Base-by-base conservation (phyloP, 2,797 vertebrate genomes). In the Epinephelus malabaricus region DNA sequence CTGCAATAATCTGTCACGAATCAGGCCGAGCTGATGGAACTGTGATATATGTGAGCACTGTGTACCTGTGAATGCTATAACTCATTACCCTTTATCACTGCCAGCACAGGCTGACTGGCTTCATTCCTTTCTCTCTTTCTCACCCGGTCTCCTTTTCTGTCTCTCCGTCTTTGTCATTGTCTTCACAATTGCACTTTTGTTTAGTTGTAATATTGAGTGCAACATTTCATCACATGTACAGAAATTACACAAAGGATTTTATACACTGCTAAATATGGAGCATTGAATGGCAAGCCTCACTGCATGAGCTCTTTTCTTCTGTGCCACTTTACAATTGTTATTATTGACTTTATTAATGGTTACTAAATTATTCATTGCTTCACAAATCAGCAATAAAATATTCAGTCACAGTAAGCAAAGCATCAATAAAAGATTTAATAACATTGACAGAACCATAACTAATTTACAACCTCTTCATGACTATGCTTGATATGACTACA, bases 41-140 rank as follows among this genome's bases (percentile, higher is more conserved):
- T 89, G 90, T 86, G 89, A 92, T 88, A 77, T 85, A 85, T 90
- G 90, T 75, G 89, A 93, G 86, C 86, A 78, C 79, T 76, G 76
- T 92, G 92, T 93, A 92, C 90, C 93, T 93, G 93, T 92, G 92
- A 93, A 92, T 30, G 83, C 83, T 90, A 68, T 78, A 90, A 91
- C 90, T 92, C 89, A 90, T 91, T 91, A 88, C 73, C 87, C 87
- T 91, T 86, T 76, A 91, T 91, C 88, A 87, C 86, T 86, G 86
- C 84, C 85, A 85, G 81, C 78, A 60, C 82, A 80, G 21, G 34
- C 77, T 80, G 78, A 79, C 69, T 73, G 68, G 56, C 76, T 78
- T 73, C 47, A 45, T 79, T 51, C 69, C 53, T 84, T 68, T 69
- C 30, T 45, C 55, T 82, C 53, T 43, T 43, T 43, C 40, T 55